Base-by-base conservation (phyloP, 2,113 vertebrate species). In the Notarius quadriscutis region DNA sequence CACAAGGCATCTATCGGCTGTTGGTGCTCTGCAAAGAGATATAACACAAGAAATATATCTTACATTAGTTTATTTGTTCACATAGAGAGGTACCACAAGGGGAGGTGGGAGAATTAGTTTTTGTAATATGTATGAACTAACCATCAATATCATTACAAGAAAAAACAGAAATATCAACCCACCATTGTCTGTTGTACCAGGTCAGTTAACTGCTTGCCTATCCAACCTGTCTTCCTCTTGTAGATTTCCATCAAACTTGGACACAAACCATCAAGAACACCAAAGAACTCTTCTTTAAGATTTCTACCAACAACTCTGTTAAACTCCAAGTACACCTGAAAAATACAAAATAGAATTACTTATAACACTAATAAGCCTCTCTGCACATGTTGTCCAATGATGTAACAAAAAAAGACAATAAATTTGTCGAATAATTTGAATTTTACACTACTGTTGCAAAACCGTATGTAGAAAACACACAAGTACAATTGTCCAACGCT, bases 241-340 rank as follows among this genome's bases (percentile, higher is more conserved):
- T 55, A 79, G 78, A 81, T 57, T 81, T 60, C 27, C 79, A 81
- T 81, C 55, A 62, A 57, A 12, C 15, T 81, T 81, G 57, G 79
- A 58, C 53, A 60, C 12, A 60, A 81, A 30, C 14, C 79, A 81
- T 62, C 84, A 77, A 57, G 17, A 30, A 85, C 71, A 48, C 69
- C 2, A 74, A 58, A 85, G 20, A 74, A 62, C n/a, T 83, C 62
- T 83, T 83, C 72, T 85, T 71, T 77, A 25, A 85, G n/a, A 65
- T n/a, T 65, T 62, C 60, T 62, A 11, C 60, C 60, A 62, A 62
- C 60, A 62, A 62, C 60, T 7, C 60, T 62, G 60, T 62, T 62
- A 62, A 62, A 62, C 60, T 62, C 6, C 0, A 62, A 62, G 60
- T 62, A 62, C 7, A 22, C 60, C 18, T 62, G 22, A 25, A 63